Base-by-base conservation (phyloP, 2,797 vertebrate species). In the Buceros bicornis region DNA sequence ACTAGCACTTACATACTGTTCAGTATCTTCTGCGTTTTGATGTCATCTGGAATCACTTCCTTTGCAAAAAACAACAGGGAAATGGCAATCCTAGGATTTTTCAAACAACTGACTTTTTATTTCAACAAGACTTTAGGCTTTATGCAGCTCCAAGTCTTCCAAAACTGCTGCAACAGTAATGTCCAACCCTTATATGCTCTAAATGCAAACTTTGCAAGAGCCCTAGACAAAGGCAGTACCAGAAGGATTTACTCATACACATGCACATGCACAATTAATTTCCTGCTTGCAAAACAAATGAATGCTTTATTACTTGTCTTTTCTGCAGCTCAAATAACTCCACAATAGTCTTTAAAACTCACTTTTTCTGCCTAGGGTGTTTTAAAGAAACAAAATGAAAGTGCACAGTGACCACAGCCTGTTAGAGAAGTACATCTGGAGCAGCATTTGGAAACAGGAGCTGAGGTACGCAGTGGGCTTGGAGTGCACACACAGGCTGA, bases 281-380 rank as follows among this genome's bases (percentile, higher is more conserved):
- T 96, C 69, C 84, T 78, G 71, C 78, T 73, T 85, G 50, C 61
- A 85, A 78, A 96, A 61, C 33, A 93, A 94, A 95, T 61, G 4
- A 64, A 70, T 74, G 18, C 35, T 73, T 92, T 90, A 77, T 73
- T 87, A 33, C 69, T 95, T 78, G 45, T 87, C 71, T 53, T 91
- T 93, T 92, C 56, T 81, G 72, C 69, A 85, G 69, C 82, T 74
- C 67, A 82, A 37, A 53, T 73, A 70, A 87, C 33, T 72, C 62
- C 54, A 61, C 60, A 45, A 45, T 16, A 28, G 66, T 96, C 64
- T 57, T 80, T 82, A 92, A 73, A 90, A 33, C 10, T 7, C 35
- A 45, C 60, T 67, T 93, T 87, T 93, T 64, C 45, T 47, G 71
- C 22, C 37, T 29, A 64, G 33, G 2, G 13, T 29, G 14, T 78